Percentiles rank a stretch among this genome's conserved stretches.
Evolutionary conservation across 2,888 invertebrate species (phyloP).

Genomic region (Crocallis elinguaria): DNA sequence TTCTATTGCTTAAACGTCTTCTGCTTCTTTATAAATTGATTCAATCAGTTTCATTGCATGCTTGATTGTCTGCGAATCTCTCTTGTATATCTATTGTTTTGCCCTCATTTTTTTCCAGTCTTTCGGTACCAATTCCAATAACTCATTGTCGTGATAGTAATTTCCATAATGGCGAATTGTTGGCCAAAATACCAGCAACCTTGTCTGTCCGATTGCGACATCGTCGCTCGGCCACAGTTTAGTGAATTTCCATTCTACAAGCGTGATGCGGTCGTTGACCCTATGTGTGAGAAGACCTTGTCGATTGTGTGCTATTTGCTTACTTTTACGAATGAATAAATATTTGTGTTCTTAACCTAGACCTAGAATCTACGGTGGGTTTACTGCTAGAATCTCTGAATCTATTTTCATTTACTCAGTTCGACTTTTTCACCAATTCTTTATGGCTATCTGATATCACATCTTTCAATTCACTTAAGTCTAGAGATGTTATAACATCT

Average conservation of each 20-base stretch:
- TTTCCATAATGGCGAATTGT: slow-evolving; percentile 28
- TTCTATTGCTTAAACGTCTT: not conserved
- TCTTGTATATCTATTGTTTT: slow-evolving; percentile 14
- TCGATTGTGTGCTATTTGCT: slow-evolving; percentile 58
- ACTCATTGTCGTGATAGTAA: slow-evolving; percentile 28
- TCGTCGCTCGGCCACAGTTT: slow-evolving; percentile 25
- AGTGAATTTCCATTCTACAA: slow-evolving; percentile 14
- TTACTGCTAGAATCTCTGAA: no score
- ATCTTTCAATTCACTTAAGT: no score
- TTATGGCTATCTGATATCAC: no score
- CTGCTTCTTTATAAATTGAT: not conserved
- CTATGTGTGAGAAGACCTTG: slow-evolving; percentile 59
- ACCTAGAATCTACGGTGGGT: no score
- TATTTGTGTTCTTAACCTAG: slow-evolving; percentile 23
- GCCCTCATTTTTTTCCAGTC: slow-evolving; percentile 19
- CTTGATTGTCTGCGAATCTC: slow-evolving; percentile 6
- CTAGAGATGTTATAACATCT: no score
- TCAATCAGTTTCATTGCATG: slow-evolving; percentile 3
- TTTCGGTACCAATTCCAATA: slow-evolving; percentile 21
- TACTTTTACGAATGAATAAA: slow-evolving; percentile 39
- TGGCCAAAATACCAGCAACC: slow-evolving; percentile 35
- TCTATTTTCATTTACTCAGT: no score
- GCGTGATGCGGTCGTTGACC: slow-evolving; percentile 29
- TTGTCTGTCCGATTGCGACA: slow-evolving; percentile 32
- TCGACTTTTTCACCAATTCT: no score